Base-by-base conservation (phyloP, 2,888 invertebrate species). In the Phalangium opilio region DNA sequence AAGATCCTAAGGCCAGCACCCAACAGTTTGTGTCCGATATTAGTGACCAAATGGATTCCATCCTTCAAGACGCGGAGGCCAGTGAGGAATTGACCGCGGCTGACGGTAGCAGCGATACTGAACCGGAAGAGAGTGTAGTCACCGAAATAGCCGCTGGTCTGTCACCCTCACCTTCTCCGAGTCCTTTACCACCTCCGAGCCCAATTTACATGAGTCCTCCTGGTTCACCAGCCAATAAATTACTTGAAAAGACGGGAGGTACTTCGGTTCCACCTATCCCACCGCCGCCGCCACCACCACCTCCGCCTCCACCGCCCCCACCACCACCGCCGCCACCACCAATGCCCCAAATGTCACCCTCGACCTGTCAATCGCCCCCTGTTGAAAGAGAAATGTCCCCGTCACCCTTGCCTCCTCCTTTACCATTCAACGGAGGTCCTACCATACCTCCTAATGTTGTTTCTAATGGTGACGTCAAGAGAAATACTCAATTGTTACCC, bases 261-360 rank as follows among this genome's bases (percentile, higher is more conserved):
- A 36, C 43, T 40, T 73, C 10, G 2, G 10, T 73, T 50, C 74
- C 73, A 2, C 71, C 72, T 32, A 61, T 70, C 2, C 63, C 68
- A 0, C 64, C 69, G 0, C 57, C 71, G 4, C 55, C 54, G 20
- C 55, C 50, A 21, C 55, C 50, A 48, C 52, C 70, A 3, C 63
- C 67, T 0, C 59, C 61, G 14, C 59, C 62, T 12, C 55, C 63
- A 2, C 58, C 64, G 10, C 62, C 65, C 21, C 64, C 67, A 27
- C 65, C 66, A 12, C 67, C 49, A 32, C 49, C 47, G 57, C 59
- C 21, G 60, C 61, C 62, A 27, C 27, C 27, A 27, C 27, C 4
- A 27, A 27, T 8, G 4, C 27, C 27, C 27, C 27, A 27, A 27
- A 27, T 8, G 4, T 8, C 27, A 4, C 27, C 27, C 4, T 4